phyloP scores from a whole-genome alignment of 2,113 vertebrate species.

The Paedocypris sp. region DNA sequence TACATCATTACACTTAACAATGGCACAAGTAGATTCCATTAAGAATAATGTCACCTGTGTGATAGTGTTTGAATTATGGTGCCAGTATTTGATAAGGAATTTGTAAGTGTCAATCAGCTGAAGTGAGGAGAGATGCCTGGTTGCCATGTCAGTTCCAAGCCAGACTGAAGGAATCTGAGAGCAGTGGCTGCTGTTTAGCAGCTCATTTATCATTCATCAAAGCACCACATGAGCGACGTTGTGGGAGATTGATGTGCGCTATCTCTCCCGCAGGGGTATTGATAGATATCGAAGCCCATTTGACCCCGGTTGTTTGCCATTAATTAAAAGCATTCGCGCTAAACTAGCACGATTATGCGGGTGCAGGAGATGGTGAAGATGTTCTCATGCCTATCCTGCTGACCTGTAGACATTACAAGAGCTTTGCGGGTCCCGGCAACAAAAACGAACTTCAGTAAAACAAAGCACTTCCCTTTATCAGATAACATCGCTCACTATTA shows the following conservation, averaged over 20 bases:
- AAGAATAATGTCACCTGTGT: no score
- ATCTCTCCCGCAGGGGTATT: conserved; percentile 31
- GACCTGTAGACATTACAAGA: conserved; percentile 20
- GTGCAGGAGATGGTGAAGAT: background rate
- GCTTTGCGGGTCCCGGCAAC: conserved; percentile 19
- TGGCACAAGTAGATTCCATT: no score
- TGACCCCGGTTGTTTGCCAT: background rate
- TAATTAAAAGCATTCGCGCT: conserved; percentile 11
- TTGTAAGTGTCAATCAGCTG: no score
- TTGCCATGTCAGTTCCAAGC: conserved; percentile 39
- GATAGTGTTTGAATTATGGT: no score
- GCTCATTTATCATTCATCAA: conserved; percentile 35
- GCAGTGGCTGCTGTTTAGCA: background rate
- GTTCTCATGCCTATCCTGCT: conserved; percentile 20
- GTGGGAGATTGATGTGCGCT: conserved; percentile 26
- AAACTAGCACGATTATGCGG: background rate
- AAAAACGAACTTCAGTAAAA: conserved; percentile 33
- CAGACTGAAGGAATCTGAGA: conserved; percentile 35
- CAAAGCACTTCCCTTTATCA: conserved; percentile 41
- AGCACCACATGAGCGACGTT: conserved; percentile 21
- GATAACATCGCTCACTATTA: conserved; percentile 37
- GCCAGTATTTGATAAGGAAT: no score
- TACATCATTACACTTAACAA: no score
- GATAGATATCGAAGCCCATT: conserved; percentile 17
- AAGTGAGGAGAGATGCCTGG: conserved; percentile 14